Conservation (phyloP, 2,113 vertebrate species). For the Marcusenius ussheri region DNA sequence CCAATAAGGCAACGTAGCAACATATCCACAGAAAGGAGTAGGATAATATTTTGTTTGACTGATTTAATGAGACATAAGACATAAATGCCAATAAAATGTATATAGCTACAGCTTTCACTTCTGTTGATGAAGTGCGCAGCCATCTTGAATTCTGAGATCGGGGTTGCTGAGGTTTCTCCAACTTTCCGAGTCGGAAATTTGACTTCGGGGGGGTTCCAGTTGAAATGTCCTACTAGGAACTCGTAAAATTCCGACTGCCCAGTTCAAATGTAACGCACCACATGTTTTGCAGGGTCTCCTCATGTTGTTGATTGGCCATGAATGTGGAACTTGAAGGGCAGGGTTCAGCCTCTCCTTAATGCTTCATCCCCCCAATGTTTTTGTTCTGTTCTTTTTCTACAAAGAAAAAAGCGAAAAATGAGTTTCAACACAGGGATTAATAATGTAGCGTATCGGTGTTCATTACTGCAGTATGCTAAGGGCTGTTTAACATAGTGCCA, state of each 20-base stretch:
- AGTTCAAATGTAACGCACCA: not conserved
- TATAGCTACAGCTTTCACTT: not conserved
- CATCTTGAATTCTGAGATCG: not conserved
- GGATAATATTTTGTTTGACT: not conserved
- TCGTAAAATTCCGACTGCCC: not conserved
- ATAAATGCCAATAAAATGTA: not conserved
- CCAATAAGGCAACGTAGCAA: not conserved
- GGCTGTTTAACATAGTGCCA: slow-evolving; percentile 97
- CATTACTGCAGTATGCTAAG: slow-evolving; percentile 94
- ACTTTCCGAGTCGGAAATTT: not conserved
- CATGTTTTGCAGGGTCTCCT: not conserved
- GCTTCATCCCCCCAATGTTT: slow-evolving; percentile 37
- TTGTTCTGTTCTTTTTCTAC: slow-evolving; percentile 47
- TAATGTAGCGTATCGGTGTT: slow-evolving; percentile 94
- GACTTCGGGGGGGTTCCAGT: not conserved
- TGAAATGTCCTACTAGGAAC: not conserved
- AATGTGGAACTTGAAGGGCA: slow-evolving; percentile 60
- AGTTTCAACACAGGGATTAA: slow-evolving; percentile 89
- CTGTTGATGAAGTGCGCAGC: not conserved
- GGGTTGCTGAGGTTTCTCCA: not conserved
- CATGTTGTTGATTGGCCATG: not conserved
- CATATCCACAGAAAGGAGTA: not conserved
- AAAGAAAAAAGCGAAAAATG: slow-evolving; percentile 79
- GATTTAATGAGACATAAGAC: not conserved
- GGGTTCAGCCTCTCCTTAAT: slow-evolving; percentile 54